These are phyloP conservation scores for Cephonodes hylas DNA, from an alignment of 2,888 invertebrate genomes.

Conservation along the genomic window DNA sequence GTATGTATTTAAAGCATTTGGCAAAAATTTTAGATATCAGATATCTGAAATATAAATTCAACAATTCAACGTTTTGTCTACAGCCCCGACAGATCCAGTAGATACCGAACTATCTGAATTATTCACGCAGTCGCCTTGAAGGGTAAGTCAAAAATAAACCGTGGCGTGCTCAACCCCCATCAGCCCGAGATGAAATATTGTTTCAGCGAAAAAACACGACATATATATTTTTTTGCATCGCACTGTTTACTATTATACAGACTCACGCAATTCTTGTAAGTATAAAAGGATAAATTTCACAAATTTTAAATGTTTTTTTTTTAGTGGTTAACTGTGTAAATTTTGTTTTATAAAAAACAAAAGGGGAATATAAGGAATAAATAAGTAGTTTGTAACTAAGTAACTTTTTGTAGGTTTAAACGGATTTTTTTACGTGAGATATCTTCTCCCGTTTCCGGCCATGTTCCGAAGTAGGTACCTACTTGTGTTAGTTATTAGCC, in stretches of 20 bases:
- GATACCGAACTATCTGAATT: conserved; percentile 38
- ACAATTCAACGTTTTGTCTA: neutral
- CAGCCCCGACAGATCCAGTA: neutral
- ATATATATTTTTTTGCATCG: conserved; percentile 39
- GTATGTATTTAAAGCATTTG: no score
- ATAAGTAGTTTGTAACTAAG: no score
- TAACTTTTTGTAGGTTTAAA: no score
- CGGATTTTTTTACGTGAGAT: no score
- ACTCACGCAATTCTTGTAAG: conserved; percentile 34
- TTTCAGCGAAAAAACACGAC: conserved; percentile 53
- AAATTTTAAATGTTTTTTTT: neutral
- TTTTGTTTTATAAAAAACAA: no score
- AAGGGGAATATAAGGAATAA: no score
- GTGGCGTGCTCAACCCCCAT: conserved; percentile 49
- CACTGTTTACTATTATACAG: conserved; percentile 28
- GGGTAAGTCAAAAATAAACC: conserved; percentile 50
- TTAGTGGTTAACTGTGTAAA: no score
- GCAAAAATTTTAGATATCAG: no score
- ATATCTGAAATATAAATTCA: neutral
- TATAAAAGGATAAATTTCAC: neutral
- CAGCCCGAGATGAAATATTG: conserved; percentile 64
- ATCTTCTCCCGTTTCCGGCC: no score
- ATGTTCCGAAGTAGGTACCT: no score
- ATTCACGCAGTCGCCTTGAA: conserved; percentile 47
- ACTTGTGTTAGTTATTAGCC: no score